Evolutionary conservation across 2,113 vertebrate species (phyloP).

Genomic region (Chloropsis cyanopogon): DNA sequence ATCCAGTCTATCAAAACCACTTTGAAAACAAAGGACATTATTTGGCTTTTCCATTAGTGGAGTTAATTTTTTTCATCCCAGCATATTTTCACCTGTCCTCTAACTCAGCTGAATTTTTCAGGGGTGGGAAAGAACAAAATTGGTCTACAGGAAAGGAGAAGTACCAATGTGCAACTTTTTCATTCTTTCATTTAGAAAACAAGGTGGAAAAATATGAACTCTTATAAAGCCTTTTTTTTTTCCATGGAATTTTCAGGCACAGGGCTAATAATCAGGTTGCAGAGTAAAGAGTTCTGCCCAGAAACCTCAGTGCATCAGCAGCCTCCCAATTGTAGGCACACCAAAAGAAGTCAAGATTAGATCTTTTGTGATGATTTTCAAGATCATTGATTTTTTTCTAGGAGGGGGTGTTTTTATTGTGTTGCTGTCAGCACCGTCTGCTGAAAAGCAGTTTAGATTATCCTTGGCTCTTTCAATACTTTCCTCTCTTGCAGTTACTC

Average conservation of each 20-base stretch:
- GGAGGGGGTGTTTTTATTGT: not conserved
- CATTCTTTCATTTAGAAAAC: not conserved
- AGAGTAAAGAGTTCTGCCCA: not conserved
- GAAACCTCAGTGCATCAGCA: conserved; percentile 20
- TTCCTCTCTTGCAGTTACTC: not conserved
- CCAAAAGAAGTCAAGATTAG: conserved; percentile 9
- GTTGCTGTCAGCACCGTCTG: conserved; percentile 37
- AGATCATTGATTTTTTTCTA: conserved; percentile 45
- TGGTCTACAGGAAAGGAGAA: not conserved
- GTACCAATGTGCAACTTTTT: not conserved
- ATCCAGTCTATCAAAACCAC: not conserved
- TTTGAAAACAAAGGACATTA: not conserved
- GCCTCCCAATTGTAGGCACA: not conserved
- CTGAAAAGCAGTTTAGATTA: conserved; percentile 31
- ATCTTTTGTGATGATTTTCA: conserved; percentile 47
- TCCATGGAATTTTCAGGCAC: not conserved
- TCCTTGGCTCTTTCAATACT: conserved; percentile 51
- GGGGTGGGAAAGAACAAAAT: fast-evolving
- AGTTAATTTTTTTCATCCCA: not conserved
- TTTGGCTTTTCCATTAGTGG: not conserved
- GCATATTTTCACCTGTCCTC: not conserved
- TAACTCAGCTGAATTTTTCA: not conserved
- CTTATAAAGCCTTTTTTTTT: not conserved
- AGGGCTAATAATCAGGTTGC: not conserved
- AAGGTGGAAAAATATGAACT: not conserved